These are phyloP conservation scores for Buphagus erythrorhynchus DNA, from an alignment of 2,797 vertebrate genomes.

Conservation along the genomic window DNA sequence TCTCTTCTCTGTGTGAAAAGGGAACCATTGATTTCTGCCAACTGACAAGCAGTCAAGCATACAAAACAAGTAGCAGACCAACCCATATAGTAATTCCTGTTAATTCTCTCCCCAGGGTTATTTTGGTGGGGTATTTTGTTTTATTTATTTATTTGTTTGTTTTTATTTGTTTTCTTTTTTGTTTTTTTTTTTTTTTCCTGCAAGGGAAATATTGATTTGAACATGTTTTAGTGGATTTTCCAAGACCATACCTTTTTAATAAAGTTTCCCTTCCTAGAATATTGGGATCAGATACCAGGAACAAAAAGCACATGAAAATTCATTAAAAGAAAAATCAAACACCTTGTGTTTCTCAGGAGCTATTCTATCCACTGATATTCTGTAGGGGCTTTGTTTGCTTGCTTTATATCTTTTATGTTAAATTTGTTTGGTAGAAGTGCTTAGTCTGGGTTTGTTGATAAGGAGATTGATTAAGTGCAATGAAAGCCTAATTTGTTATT, in stretches of 20 bases:
- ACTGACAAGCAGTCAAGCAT: slow-evolving; percentile 54
- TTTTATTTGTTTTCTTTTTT: background rate
- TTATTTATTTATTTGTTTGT: background rate
- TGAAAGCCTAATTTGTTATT: background rate
- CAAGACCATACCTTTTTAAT: slow-evolving; percentile 23
- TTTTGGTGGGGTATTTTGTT: background rate
- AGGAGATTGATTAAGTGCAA: background rate
- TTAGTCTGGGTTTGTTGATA: background rate
- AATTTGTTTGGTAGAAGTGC: background rate
- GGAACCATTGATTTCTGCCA: slow-evolving; percentile 62
- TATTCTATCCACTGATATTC: background rate
- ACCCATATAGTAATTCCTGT: slow-evolving; percentile 12
- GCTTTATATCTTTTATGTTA: background rate
- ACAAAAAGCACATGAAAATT: background rate
- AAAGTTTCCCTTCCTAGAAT: slow-evolving; percentile 11
- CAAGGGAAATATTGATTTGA: slow-evolving; percentile 48
- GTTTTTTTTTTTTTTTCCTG: background rate
- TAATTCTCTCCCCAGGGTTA: slow-evolving; percentile 52
- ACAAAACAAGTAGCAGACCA: slow-evolving; percentile 51
- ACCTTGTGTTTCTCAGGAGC: background rate
- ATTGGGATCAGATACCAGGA: background rate
- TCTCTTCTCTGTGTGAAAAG: background rate
- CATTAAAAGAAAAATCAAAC: background rate
- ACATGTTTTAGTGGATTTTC: slow-evolving; percentile 42
- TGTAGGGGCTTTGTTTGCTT: background rate